Evolutionary conservation across 2,888 invertebrate species (phyloP), one percentile per base, ranked within the genome.

Genomic region (Oscheius sp.): DNA sequence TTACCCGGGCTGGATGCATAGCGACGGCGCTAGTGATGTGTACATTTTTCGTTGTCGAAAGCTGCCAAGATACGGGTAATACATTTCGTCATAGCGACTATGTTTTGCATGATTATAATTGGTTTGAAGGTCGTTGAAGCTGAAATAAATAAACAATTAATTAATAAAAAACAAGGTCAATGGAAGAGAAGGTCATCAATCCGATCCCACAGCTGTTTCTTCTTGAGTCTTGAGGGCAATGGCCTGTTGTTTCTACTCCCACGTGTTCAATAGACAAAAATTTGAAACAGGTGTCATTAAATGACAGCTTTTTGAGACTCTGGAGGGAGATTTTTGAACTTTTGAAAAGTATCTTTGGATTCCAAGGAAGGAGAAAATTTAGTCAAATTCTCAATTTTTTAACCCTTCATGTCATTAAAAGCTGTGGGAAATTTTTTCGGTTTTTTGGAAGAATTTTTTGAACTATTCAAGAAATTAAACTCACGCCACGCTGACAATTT

Each of bases 31-130:
- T 30, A 78, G 71, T 20, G 76, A 76, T n/a, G 78, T 75, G 68
- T 78, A 78, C 47, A 72, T 69, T 45, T 67, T 62, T 38, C 71
- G 67, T 65, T 71, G 59, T 44, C 78, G 66, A 68, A 78, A 78
- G 17, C 75, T 72, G 38, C 78, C 78, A 8, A 78, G 61, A 38
- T 72, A 66, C 8, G 78, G 78, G 4, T 51, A 51, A 59, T 78
- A 78, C 78, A 78, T 78, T 57, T 77, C 76, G 28, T 78, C 75
- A 66, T 72, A 76, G 32, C 72, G 72, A 33, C 75, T 72, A 64
- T 77, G 76, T 47, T 45, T 45, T 1, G 71, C 71, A 54, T 68
- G 68, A 51, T 72, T 61, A 28, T 64, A 64, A 26, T 59, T 72
- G 17, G 56, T 32, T 8, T 9, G 66, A 20, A 68, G 61, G 28